A percentile compares a stretch with the other conserved stretches of the same genome.
Evolutionary conservation across 2,113 vertebrate genomes (phyloP).

Genomic region (Daphoenositta chrysoptera): DNA sequence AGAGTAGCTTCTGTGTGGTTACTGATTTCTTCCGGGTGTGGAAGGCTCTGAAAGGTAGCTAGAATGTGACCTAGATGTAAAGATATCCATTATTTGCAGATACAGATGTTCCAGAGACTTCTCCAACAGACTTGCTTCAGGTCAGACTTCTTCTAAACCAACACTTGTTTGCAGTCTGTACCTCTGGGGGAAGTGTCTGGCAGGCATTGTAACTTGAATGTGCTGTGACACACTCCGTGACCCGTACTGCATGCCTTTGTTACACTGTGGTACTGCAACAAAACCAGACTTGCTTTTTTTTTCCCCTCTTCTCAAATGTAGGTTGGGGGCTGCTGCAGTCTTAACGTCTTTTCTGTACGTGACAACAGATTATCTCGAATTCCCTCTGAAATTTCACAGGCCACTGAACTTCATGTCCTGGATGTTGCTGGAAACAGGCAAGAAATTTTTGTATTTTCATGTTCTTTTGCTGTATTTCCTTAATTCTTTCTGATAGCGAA

Average conservation of each 20-base stretch:
- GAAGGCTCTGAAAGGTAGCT: background rate
- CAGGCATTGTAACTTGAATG: background rate
- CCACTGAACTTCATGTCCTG: constrained; percentile 91
- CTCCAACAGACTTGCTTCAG: background rate
- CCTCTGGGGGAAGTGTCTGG: background rate
- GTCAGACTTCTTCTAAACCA: background rate
- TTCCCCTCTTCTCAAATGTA: constrained; percentile 2
- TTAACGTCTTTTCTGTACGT: constrained; percentile 93
- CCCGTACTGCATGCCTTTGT: background rate
- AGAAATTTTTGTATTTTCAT: background rate
- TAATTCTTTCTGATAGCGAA: background rate
- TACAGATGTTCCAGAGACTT: background rate
- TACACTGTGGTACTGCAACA: background rate
- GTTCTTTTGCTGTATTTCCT: background rate
- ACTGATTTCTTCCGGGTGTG: background rate
- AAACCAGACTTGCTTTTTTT: background rate
- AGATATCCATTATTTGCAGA: background rate
- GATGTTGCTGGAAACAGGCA: constrained; percentile 97
- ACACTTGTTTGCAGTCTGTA: background rate
- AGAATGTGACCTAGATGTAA: background rate
- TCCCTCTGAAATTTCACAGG: constrained; percentile 91
- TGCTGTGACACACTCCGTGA: background rate
- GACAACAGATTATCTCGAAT: constrained; percentile 89
- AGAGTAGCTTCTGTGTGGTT: background rate
- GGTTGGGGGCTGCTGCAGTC: constrained; percentile 92